Evolutionary conservation across 2,888 invertebrate genomes (phyloP), one percentile per base, ranked within the genome.

Genomic region (Dolichopus griseipennis): DNA sequence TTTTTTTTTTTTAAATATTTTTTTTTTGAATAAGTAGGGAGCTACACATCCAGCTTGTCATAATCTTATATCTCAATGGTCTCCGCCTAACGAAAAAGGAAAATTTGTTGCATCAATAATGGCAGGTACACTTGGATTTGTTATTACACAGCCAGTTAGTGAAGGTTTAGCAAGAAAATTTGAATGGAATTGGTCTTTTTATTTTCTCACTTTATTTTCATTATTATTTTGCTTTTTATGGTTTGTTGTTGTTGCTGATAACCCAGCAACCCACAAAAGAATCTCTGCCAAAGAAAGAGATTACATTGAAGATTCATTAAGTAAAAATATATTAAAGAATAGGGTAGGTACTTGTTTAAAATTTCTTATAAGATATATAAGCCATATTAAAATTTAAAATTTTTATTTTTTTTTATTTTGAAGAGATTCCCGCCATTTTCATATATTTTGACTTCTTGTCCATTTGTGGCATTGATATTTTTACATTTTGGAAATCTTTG

Each of bases 401-500:
- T n/a, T n/a, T n/a, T n/a, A n/a, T 27, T 2, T 52, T 27, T 4
- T 18, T 34, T 34, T 34, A 18, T 9, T 61, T n/a, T 65, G 66
- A 83, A 90, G 85, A 81, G 85, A 69, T 81, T 87, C 65, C 89
- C 89, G 1, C 91, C 91, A 1, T 84, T 90, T 73, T 84, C 81
- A 73, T 80, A 82, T 41, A 68, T 91, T 52, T 71, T 86, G 21
- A 78, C 84, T 1, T 91, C 90, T 0, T 72, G 89, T 65, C 90
- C 90, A 20, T 90, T 91, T 78, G 82, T 88, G 79, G 86, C 89
- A 0, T 83, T 91, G 75, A 73, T 84, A 12, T 73, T 88, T 1
- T 81, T 90, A 33, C 91, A 91, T 74, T 91, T 88, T 74, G 91
- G 91, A 61, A 91, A 89, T 75, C 81, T 90, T 69, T 91, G 91